Base-by-base conservation (phyloP, 2,797 vertebrate species). In the Gallinago solitaria region DNA sequence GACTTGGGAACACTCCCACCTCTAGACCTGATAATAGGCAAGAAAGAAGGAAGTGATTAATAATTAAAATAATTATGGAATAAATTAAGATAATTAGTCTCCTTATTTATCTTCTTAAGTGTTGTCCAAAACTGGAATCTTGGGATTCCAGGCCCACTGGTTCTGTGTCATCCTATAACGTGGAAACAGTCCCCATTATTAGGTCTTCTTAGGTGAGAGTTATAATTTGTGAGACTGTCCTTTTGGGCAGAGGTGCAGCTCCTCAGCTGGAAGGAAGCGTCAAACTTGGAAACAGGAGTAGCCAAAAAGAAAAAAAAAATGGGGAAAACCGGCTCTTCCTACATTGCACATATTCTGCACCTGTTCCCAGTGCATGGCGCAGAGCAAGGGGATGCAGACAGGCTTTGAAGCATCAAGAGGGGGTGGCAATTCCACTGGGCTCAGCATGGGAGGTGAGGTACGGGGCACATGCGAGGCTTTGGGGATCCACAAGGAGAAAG, bases 61-160 rank as follows among this genome's bases (percentile, higher is more conserved):
- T 93, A 91, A 89, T 92, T 94, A 89, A 87, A 83, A 79, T 96
- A 93, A 94, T 95, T 88, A 83, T 33, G 11, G 87, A 87, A 95
- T 91, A 91, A 68, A 83, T 96, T 93, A 95, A 78, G 33, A 47
- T 88, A 92, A 92, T 96, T 92, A 69, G 47, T 39, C 30, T 83
- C 48, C 56, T 86, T 67, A 87, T 51, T 95, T 90, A 77, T 93
- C 71, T 35, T 78, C 74, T 32, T 9, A 74, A 86, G 8, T 39
- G n/a, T 37, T 86, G 73, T 69, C 85, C 90, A 79, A 76, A 92
- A 87, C 80, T 67, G 75, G 95, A 94, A 94, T 91, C 43, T 32
- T 45, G 0, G 35, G 61, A 90, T 93, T 91, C 95, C 82, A 86
- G 82, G 47, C 50, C 21, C 37, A 73, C 76, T 1, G 19, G 79